Conservation (phyloP, 2,888 invertebrate species). For the Polydrusus tereticollis region DNA sequence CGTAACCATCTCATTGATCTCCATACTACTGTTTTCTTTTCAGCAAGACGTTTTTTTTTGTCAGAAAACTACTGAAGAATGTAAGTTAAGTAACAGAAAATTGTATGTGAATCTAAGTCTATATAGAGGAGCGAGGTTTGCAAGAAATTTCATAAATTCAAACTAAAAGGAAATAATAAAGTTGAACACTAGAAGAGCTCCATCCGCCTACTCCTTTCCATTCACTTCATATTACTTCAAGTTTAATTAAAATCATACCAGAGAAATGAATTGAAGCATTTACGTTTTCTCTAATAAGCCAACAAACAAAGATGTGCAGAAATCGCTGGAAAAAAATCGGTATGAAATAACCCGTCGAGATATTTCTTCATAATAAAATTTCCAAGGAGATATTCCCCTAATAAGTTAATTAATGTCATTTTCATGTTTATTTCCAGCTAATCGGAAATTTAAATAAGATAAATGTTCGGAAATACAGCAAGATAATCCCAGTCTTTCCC, state of each 20-base stretch:
- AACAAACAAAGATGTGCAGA: background rate
- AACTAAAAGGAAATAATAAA: too few species aligned
- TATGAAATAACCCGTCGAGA: background rate
- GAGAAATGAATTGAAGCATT: background rate
- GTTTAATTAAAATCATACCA: background rate
- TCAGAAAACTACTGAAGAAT: too few species aligned
- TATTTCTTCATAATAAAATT: conserved; percentile 1
- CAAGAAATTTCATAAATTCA: too few species aligned
- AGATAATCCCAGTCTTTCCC: conserved; percentile 12
- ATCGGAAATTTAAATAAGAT: conserved; percentile 24
- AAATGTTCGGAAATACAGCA: conserved; percentile 15
- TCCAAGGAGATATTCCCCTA: background rate
- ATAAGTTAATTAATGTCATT: conserved; percentile 23
- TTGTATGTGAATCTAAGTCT: too few species aligned
- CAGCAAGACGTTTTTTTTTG: too few species aligned
- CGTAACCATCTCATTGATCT: too few species aligned
- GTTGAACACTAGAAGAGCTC: too few species aligned
- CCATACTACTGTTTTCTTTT: too few species aligned
- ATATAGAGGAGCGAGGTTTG: too few species aligned
- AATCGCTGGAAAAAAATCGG: background rate
- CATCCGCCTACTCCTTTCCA: too few species aligned
- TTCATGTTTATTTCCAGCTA: conserved; percentile 12
- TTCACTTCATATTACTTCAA: too few species aligned
- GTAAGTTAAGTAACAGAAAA: too few species aligned
- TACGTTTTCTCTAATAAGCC: background rate